phyloP scores from a whole-genome alignment of 2,888 invertebrate species.

The Ophioninae sp. region DNA sequence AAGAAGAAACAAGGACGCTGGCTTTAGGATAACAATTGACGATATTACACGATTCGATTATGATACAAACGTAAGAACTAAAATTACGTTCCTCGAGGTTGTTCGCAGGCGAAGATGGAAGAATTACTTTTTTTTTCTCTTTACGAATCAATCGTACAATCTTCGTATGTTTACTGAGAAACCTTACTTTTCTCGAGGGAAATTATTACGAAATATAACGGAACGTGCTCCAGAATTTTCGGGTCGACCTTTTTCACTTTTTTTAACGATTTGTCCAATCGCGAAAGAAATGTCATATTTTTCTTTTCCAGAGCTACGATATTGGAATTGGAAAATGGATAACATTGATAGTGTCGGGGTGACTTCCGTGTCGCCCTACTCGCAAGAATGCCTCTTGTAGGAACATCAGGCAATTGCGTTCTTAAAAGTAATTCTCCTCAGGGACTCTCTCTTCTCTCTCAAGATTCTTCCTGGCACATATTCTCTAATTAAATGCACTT shows the following conservation, averaged over 20 bases:
- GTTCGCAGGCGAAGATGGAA: background rate
- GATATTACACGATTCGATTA: constrained; percentile 43
- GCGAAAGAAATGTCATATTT: background rate
- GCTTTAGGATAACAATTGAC: constrained; percentile 12
- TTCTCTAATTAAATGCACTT: constrained; percentile 44
- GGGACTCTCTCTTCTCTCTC: background rate
- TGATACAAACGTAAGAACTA: constrained; percentile 56
- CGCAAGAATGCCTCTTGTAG: constrained; percentile 5
- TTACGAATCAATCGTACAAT: background rate
- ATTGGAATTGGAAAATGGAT: background rate
- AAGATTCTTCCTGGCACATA: background rate
- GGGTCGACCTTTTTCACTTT: background rate
- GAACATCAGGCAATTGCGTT: constrained; percentile 25
- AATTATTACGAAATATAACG: background rate
- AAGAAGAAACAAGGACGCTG: constrained; percentile 4
- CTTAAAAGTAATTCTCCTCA: constrained; percentile 2
- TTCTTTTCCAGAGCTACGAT: background rate
- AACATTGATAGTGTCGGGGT: background rate
- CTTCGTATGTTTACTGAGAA: background rate
- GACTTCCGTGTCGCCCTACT: background rate
- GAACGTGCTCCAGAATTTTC: background rate
- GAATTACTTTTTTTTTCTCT: constrained; percentile 1
- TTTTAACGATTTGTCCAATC: background rate
- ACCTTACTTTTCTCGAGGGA: background rate
- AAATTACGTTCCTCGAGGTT: constrained; percentile 35